Base-by-base conservation (phyloP, 2,113 vertebrate species). In the Ibidorhyncha struthersii region DNA sequence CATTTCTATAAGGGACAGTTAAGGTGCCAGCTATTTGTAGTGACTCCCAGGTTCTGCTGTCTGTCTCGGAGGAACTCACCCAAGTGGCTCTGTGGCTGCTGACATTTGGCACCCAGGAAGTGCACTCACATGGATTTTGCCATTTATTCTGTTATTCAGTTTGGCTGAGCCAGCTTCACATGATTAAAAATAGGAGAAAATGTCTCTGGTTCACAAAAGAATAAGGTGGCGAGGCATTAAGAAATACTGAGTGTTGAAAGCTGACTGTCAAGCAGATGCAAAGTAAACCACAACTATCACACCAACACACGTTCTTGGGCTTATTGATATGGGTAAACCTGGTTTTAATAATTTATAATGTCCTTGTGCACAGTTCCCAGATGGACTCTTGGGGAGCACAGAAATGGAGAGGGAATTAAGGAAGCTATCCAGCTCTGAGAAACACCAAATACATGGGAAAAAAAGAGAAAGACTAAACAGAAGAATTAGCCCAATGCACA, bases 201-300 rank as follows among this genome's bases (percentile, higher is more conserved):
- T 50, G n/a, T 69, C 30, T 93, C 78, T 86, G 53, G 50, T 77
- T 96, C 74, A 74, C 29, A 43, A 40, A 76, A 88, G 82, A 93
- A 53, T 83, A 78, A 92, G 50, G 50, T 78, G 50, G 21, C 0
- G 1, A 96, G 18, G 16, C 34, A 47, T 93, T 77, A 96, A 87
- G 89, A 96, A 96, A 95, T 93, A 87, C 2, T 80, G 70, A 77
- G 90, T 85, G 78, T 59, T 96, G 94, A 94, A 96, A 97, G 83
- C 49, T 91, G 70, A 36, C 81, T 95, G 91, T 93, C 91, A 94
- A 96, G 78, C 50, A 70, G 49, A 93, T 49, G 41, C 81, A 40
- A 86, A 94, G 67, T 70, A 73, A 95, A 97, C 84, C 95, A 88
- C 94, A 91, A 10, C 43, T 89, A 90, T 97, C 96, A 34, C 84